Conservation (phyloP, 2,113 vertebrate species). For the Megatriorchis doriae region DNA sequence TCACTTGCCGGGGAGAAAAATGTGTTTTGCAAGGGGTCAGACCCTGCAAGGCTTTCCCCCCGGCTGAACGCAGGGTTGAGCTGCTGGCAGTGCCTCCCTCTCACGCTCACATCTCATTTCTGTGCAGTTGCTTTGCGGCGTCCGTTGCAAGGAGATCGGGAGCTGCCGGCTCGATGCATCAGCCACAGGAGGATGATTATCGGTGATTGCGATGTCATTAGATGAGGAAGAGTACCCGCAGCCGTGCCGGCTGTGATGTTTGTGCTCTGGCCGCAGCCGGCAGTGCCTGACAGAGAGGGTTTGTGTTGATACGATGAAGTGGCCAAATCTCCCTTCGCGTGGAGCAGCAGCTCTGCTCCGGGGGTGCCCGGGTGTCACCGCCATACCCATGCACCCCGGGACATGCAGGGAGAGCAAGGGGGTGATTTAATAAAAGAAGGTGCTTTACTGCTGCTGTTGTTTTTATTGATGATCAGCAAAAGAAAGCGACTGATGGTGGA, state of each 20-base stretch:
- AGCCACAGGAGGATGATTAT: not conserved
- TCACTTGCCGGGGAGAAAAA: not conserved
- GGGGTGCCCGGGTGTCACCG: not conserved
- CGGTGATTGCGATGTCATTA: not conserved
- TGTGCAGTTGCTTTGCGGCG: not conserved
- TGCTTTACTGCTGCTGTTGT: not conserved
- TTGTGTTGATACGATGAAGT: not conserved
- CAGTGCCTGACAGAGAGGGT: not conserved
- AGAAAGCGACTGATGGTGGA: not conserved
- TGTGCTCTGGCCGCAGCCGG: not conserved
- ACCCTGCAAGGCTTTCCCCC: not conserved
- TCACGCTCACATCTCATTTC: not conserved
- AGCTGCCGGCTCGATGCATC: not conserved
- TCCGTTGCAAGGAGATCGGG: not conserved
- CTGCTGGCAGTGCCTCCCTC: not conserved
- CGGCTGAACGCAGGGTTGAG: not conserved
- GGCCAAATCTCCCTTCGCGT: not conserved
- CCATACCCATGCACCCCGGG: accelerated
- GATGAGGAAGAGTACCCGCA: not conserved
- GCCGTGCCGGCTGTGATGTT: not conserved
- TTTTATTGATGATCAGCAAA: not conserved
- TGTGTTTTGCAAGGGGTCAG: not conserved
- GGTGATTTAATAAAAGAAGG: not conserved
- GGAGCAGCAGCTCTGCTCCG: not conserved
- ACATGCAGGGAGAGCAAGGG: accelerated